phyloP scores from a whole-genome alignment of 2,797 vertebrate species.

The Silurus lanzhouensis region DNA sequence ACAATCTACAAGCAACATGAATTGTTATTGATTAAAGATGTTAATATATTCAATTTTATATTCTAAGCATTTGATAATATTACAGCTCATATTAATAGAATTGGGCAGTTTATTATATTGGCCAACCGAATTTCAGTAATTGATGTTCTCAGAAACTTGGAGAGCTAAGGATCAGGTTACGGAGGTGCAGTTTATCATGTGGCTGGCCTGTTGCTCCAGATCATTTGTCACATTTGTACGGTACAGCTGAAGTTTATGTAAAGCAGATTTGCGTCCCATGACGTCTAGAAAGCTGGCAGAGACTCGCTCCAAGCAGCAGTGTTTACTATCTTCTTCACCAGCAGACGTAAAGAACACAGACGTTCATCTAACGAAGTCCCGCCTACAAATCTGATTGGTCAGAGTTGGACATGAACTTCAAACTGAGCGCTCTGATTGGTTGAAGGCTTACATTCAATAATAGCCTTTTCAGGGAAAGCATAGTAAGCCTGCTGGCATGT shows the following conservation, averaged over 20 bases:
- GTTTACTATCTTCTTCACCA: not conserved
- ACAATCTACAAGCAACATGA: not conserved
- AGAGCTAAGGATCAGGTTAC: not conserved
- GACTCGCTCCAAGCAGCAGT: not conserved
- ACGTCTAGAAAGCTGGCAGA: not conserved
- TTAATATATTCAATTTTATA: not conserved
- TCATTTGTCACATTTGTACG: not conserved
- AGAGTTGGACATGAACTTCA: not conserved
- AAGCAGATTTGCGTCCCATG: not conserved
- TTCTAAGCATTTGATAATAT: not conserved
- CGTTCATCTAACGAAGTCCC: constrained; percentile 12
- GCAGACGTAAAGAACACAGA: not conserved
- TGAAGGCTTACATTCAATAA: not conserved
- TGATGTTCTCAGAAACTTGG: not conserved
- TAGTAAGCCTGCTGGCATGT: not conserved
- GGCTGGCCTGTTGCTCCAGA: not conserved
- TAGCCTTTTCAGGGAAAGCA: constrained; percentile 2
- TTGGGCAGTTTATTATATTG: not conserved
- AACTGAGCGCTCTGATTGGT: constrained; percentile 45
- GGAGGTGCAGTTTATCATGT: not conserved
- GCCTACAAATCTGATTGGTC: constrained; percentile 44
- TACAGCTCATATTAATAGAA: not conserved
- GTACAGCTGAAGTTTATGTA: not conserved
- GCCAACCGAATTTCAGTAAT: not conserved
- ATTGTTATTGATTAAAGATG: not conserved